These are phyloP conservation scores for Latheticus oryzae DNA, from an alignment of 2,888 invertebrate species.

Conservation along the genomic window DNA sequence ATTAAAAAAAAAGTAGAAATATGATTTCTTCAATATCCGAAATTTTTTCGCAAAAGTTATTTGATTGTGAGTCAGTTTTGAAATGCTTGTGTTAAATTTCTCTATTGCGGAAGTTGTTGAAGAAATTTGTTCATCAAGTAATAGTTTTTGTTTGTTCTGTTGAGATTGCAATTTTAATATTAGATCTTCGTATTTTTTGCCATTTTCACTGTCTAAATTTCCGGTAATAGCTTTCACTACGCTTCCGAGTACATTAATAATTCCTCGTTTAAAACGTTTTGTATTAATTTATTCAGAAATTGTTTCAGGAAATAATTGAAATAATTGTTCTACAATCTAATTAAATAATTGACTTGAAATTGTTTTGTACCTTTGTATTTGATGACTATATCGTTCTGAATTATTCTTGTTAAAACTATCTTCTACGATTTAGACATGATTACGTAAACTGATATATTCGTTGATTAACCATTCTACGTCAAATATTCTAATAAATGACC, in stretches of 20 bases:
- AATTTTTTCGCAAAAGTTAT: neutral
- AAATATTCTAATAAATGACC: slow-evolving; percentile 4
- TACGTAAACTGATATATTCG: neutral
- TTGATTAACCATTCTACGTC: neutral
- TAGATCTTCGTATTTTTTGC: slow-evolving; percentile 1
- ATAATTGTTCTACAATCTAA: neutral
- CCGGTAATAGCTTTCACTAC: neutral
- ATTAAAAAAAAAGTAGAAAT: too few species aligned
- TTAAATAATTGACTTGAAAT: neutral
- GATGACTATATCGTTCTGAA: neutral
- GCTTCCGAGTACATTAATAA: neutral
- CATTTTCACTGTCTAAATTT: slow-evolving; percentile 2
- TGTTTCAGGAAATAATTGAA: neutral
- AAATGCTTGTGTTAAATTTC: neutral
- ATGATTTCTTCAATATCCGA: neutral
- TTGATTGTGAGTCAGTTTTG: neutral
- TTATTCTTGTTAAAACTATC: neutral
- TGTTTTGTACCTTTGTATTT: neutral
- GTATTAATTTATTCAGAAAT: neutral
- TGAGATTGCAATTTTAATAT: neutral
- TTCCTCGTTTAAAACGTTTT: slow-evolving; percentile 1
- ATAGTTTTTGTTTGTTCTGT: slow-evolving; percentile 5
- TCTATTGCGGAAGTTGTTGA: neutral
- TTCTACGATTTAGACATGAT: neutral
- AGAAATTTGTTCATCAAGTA: slow-evolving; percentile 3